Conservation (phyloP, 2,797 vertebrate species). For the Ceyx erithaca region DNA sequence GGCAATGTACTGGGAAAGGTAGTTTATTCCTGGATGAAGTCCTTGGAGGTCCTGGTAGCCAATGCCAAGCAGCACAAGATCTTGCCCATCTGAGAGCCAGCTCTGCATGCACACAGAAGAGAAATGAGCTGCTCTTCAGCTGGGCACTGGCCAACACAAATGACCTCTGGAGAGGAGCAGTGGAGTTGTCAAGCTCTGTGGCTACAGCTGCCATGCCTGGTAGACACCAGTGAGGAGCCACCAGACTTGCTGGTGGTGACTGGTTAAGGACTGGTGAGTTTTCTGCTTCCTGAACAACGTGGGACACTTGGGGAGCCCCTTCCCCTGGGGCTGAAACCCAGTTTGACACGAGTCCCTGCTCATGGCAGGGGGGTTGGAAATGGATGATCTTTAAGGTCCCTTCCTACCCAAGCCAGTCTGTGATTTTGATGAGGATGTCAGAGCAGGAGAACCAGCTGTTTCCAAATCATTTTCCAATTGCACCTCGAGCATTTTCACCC, state of each 20-base stretch:
- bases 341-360: background rate
- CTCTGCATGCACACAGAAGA: background rate
- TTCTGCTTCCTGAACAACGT: background rate
- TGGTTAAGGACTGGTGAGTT: background rate
- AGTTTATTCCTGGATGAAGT: background rate
- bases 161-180: background rate
- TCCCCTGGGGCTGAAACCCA: background rate
- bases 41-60: background rate
- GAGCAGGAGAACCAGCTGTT: background rate
- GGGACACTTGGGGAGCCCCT: background rate
- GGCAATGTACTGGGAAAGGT: background rate
- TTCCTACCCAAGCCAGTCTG: background rate
- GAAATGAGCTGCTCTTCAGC: background rate
- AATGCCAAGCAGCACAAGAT: rapidly evolving
- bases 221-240: background rate
- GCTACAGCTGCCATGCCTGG: background rate
- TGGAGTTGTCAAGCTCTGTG: background rate
- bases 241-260: background rate
- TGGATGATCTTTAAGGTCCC: too few relatives aligned
- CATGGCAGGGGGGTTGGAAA: too few relatives aligned
- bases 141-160: background rate
- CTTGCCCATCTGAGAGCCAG: background rate
- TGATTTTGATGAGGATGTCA: background rate
- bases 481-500: background rate
- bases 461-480: rapidly evolving